Evolutionary conservation across 2,888 invertebrate species (phyloP).

Genomic region (Lydus trimaculatus): DNA sequence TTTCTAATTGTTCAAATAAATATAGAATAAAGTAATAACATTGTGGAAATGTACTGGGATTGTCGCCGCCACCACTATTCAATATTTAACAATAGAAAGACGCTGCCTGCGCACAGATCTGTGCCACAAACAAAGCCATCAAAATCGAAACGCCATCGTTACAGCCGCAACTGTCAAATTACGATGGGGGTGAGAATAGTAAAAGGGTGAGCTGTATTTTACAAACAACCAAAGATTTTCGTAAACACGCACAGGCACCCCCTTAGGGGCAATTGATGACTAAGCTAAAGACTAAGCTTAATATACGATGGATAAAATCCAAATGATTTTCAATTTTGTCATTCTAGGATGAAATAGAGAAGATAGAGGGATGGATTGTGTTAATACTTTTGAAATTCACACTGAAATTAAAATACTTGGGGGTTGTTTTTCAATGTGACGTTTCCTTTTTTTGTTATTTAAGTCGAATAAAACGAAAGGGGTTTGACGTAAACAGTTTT

Average conservation of each 20-base stretch:
- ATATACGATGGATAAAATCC: neutral
- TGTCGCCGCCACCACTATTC: neutral
- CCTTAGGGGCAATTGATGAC: slow-evolving; percentile 1
- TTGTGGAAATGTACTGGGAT: neutral
- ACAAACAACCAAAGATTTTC: slow-evolving; percentile 7
- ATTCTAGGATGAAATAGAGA: neutral
- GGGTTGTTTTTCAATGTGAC: too few relatives aligned
- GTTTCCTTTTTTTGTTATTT: neutral
- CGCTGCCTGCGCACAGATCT: neutral
- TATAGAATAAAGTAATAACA: neutral
- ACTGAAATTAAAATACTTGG: neutral
- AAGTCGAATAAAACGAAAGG: neutral
- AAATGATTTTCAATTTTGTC: neutral
- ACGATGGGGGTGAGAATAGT: slow-evolving; percentile 9
- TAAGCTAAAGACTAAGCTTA: slow-evolving; percentile 4
- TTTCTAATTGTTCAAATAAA: neutral
- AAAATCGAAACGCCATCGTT: slow-evolving; percentile 8
- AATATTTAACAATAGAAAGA: neutral
- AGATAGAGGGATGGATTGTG: neutral
- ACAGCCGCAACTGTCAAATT: slow-evolving; percentile 9
- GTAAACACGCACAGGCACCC: slow-evolving; percentile 8
- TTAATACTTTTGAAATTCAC: neutral
- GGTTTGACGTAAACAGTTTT: neutral
- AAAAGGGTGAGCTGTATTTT: slow-evolving; percentile 6
- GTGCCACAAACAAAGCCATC: slow-evolving; percentile 10